These are phyloP conservation scores for Neelides sp. DNA, from an alignment of 1,140 invertebrate species.

Conservation along the genomic window DNA sequence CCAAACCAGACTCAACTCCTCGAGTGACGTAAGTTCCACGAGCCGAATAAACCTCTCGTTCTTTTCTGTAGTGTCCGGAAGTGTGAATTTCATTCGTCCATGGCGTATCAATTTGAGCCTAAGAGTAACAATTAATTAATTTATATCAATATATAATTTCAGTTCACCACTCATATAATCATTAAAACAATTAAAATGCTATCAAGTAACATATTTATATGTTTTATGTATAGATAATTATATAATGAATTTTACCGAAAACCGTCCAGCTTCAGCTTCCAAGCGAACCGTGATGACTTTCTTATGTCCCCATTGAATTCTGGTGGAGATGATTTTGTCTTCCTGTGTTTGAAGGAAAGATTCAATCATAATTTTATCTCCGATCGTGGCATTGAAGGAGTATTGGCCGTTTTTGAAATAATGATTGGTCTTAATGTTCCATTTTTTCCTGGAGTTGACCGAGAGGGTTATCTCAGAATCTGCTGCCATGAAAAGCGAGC, in stretches of 20 bases:
- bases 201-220: not conserved
- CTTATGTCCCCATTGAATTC: constrained; percentile 5
- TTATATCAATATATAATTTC: not conserved
- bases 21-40: constrained; percentile 11
- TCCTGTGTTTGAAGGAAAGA: constrained; percentile 10
- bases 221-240: not conserved
- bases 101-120: constrained; percentile 14
- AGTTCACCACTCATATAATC: not conserved
- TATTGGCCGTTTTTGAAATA: constrained; percentile 5
- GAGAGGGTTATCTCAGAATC: not conserved
- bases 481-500: not conserved
- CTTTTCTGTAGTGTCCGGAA: constrained; percentile 3
- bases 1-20: not conserved
- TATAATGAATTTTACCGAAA: constrained; percentile 11
- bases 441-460: constrained; percentile 6
- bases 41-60: constrained; percentile 4
- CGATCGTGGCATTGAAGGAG: constrained; percentile 16
- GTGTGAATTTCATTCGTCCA: constrained; percentile 16
- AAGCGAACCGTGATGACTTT: constrained; percentile 1
- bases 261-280: constrained; percentile 10
- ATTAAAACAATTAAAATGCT: not conserved
- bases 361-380: constrained; percentile 4
- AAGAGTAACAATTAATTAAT: not conserved
- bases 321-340: not conserved
- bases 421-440: constrained; percentile 9